Evolutionary conservation across 1,140 invertebrate genomes (phyloP).

Genomic region (Onthophagus taurus): DNA sequence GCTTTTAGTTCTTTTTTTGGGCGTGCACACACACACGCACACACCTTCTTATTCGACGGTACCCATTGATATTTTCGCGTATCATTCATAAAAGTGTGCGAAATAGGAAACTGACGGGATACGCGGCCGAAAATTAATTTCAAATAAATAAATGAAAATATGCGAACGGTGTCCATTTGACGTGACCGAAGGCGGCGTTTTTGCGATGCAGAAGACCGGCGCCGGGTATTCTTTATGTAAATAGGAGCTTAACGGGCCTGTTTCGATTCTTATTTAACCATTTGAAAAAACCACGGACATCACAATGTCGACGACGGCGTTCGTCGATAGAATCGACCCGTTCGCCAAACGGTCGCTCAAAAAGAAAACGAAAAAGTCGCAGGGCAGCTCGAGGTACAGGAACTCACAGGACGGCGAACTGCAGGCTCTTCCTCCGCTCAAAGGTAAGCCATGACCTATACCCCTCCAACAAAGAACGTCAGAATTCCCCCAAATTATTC

Average conservation of each 20-base stretch:
- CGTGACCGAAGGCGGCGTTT: constrained; percentile 22
- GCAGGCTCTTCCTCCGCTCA: constrained; percentile 73
- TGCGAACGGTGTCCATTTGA: constrained; percentile 25
- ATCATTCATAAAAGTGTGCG: constrained; percentile 31
- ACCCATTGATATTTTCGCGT: constrained; percentile 29
- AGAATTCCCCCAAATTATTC: too few relatives aligned
- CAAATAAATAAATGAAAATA: too few relatives aligned
- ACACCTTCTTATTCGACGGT: too few relatives aligned
- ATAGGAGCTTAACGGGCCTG: too few relatives aligned
- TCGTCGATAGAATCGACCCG: constrained; percentile 91
- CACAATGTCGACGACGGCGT: constrained; percentile 68
- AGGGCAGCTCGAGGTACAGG: constrained; percentile 81
- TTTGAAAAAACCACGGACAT: constrained; percentile 9
- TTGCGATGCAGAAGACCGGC: constrained; percentile 9
- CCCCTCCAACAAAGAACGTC: too few relatives aligned
- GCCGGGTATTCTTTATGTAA: constrained; percentile 32
- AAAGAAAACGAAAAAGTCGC: constrained; percentile 88
- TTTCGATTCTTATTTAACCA: constrained; percentile 19
- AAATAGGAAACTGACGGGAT: constrained; percentile 5
- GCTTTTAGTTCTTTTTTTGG: constrained; percentile 22
- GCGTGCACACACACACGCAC: constrained; percentile 30
- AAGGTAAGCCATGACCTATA: constrained; percentile 55
- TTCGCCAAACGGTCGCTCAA: constrained; percentile 86
- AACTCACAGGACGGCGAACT: constrained; percentile 84
- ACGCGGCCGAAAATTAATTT: too few relatives aligned